A percentile compares a stretch with the other conserved stretches of the same genome.
These are phyloP conservation scores for Clarias platycephalus DNA, from an alignment of 2,797 vertebrate species.

Conservation along the genomic window DNA sequence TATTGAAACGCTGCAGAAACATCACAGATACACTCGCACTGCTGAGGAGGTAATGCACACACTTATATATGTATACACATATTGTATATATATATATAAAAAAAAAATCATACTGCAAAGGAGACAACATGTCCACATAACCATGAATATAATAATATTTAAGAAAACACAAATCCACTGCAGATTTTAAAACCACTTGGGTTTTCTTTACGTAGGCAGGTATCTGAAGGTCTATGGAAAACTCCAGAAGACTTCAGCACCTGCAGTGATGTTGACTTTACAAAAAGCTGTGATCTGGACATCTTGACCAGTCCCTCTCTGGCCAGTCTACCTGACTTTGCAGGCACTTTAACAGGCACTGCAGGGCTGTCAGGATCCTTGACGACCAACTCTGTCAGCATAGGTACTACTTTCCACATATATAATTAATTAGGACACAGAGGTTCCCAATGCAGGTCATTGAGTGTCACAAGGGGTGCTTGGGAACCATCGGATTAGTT, in stretches of 20 bases:
- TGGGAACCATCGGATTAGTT: background rate
- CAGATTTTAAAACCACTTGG: background rate
- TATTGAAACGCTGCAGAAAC: slow-evolving; percentile 88
- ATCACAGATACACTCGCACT: slow-evolving; percentile 78
- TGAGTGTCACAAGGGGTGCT: background rate
- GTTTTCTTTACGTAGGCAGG: slow-evolving; percentile 77
- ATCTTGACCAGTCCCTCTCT: slow-evolving; percentile 85
- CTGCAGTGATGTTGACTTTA: slow-evolving; percentile 74
- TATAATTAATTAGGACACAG: background rate
- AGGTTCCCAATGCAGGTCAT: background rate
- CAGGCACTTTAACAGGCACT: slow-evolving; percentile 44
- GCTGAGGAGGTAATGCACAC: slow-evolving; percentile 52
- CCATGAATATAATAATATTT: background rate
- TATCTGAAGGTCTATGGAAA: slow-evolving; percentile 86
- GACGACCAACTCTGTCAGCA: slow-evolving; percentile 39
- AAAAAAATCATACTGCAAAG: background rate
- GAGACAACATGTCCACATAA: background rate
- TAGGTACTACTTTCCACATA: slow-evolving; percentile 35
- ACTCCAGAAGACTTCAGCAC: slow-evolving; percentile 77
- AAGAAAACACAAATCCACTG: background rate
- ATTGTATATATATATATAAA: background rate
- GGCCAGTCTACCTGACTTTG: slow-evolving; percentile 80
- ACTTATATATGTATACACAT: slow-evolving; percentile 17
- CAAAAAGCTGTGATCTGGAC: slow-evolving; percentile 80
- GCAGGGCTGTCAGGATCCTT: slow-evolving; percentile 39